Evolutionary conservation across 2,797 vertebrate species (phyloP), one percentile per base, ranked within the genome.

Genomic region (Parauchenoglanis ngamensis): DNA sequence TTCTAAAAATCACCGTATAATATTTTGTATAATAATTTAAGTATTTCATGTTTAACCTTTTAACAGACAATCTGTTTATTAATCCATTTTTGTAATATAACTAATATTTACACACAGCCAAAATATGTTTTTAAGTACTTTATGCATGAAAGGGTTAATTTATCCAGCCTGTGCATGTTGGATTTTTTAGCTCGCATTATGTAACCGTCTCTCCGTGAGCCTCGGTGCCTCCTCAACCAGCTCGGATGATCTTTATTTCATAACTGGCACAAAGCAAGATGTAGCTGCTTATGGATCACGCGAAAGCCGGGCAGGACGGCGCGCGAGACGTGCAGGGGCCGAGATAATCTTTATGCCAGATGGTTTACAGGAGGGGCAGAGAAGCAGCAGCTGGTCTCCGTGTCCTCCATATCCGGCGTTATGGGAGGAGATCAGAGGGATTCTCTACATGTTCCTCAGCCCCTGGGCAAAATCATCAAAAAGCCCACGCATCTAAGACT

Each of bases 271-370:
- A 72, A 56, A 63, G 57, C 86, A 84, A 77, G 88, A 70, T 89
- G 90, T 78, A 88, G 82, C 77, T 84, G 61, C 84, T 73, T 61
- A 86, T 54, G 57, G 61, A 57, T 90, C 77, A 87, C 81, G 77
- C 86, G 89, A 86, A 72, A 61, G 84, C 85, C 89, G 80, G 85
- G 72, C 67, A 67, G 28, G 59, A 40, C 87, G 75, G 46, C 46
- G 52, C 13, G 85, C 79, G 52, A 44, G 83, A 87, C 19, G 63
- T 85, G 67, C 54, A 87, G 89, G 31, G 84, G n/a, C 31, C 57
- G 79, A 70, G 88, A 89, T 92, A 85, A 91, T 89, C 82, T 85
- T 84, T 59, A 68, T 52, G 73, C 85, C 91, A 92, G 90, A 90
- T 92, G 90, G 91, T 77, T 85, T 87, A 28, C 89, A 72, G 89